Percentiles rank a stretch among this genome's conserved stretches.
Conservation (phyloP, 2,797 vertebrate genomes). For the Scleropages formosus region DNA sequence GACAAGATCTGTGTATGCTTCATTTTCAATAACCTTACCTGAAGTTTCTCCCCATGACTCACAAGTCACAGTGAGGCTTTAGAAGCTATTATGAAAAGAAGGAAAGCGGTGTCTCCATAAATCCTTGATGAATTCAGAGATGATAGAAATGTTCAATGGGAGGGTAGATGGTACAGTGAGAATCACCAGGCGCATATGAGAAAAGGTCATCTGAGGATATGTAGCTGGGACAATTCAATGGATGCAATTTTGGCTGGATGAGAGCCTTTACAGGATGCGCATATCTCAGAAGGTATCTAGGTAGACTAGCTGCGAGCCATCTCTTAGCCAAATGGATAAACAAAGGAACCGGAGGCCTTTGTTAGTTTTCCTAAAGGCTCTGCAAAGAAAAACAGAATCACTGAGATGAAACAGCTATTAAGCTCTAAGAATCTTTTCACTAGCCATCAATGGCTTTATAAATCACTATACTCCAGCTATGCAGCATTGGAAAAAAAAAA, state of each 20-base stretch:
- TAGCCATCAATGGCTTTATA: constrained; percentile 26
- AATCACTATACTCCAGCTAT: constrained; percentile 18
- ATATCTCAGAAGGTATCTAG: not conserved
- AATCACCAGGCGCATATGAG: not conserved
- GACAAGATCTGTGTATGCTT: not conserved
- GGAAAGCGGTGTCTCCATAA: not conserved
- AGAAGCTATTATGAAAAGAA: constrained; percentile 10
- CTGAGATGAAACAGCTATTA: constrained; percentile 23
- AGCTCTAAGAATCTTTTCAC: constrained; percentile 23
- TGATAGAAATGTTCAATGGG: not conserved
- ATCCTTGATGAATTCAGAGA: not conserved
- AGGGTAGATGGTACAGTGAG: not conserved
- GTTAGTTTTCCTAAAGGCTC: constrained; percentile 21
- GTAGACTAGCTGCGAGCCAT: not conserved
- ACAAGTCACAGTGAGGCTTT: constrained; percentile 6
- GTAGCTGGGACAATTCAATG: not conserved
- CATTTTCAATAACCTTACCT: constrained; percentile 18
- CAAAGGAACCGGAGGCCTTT: not conserved
- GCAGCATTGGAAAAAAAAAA: not conserved
- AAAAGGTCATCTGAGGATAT: not conserved
- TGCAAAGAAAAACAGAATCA: constrained; percentile 21
- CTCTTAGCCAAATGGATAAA: not conserved
- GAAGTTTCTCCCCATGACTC: constrained; percentile 14
- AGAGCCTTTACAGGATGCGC: not conserved
- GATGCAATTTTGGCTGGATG: not conserved